Evolutionary conservation across 2,888 invertebrate species (phyloP), one percentile per base, ranked within the genome.

Genomic region (Caenorhabditis sp.): DNA sequence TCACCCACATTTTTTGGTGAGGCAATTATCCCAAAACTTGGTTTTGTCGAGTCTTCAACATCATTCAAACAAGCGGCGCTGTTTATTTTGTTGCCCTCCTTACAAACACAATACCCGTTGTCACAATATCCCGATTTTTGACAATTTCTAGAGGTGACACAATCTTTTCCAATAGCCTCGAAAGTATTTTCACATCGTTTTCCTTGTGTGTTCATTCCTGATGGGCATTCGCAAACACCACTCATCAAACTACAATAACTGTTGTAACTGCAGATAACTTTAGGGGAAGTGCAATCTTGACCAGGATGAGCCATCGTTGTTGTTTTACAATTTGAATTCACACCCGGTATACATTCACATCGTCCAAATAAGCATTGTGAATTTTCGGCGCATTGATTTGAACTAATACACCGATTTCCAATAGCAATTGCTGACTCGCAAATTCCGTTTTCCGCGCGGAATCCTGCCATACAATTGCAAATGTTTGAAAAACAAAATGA

Each of bases 221-320:
- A 71, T 1, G 86, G 84, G 58, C 86, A 86, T 63, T 86, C 86
- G 63, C 86, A 86, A 12, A 87, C 85, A 6, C 85, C 84, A 58
- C 78, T 77, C 67, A 82, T 82, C 66, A 79, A 66, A 24, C 82
- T 79, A 63, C 86, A 86, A 50, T 81, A 79, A 37, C 79, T 76
- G 65, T 81, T 79, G 65, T 72, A 75, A 51, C 72, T 77, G 69
- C 84, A 84, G 17, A 83, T 75, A 10, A 66, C 72, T 36, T 76
- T 79, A 6, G 58, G 24, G 1, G 68, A 61, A 2, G 75, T 62
- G 60, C 84, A 84, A 17, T 78, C 78, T 54, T 83, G 84, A 26
- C 86, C 86, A 10, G 84, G 86, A 49, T 78, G 79, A 17, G 82
- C 77, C 36, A 79, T 66, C 27, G 69, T 69, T 4, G 78, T 69